Evolutionary conservation across 2,797 vertebrate genomes (phyloP), one percentile per base, ranked within the genome.

Genomic region (Sphenodon punctatus): DNA sequence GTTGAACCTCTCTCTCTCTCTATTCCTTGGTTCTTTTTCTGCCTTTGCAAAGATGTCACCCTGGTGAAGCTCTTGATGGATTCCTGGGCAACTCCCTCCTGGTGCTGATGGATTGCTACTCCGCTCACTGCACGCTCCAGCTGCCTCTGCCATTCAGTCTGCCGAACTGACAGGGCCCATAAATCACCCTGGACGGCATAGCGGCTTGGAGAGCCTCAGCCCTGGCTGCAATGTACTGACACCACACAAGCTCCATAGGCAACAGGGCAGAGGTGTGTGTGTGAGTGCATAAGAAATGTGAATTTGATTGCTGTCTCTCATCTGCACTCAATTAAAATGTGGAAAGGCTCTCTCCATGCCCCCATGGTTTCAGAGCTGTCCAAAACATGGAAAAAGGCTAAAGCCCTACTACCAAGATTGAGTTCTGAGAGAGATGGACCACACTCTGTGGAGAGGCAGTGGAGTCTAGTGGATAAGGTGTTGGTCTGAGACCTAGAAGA

Each of bases 131-230:
- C 60, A 30, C 23, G 58, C 81, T 88, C 82, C 88, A 71, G 84
- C 68, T 85, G 92, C 89, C 82, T 55, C 75, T 45, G 30, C 23
- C 14, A 42, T 65, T 88, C 86, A 71, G 72, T 59, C 92, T 78
- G 84, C 80, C 58, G 46, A 75, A 75, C 16, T 86, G 93, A 84
- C 93, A 91, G 88, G 39, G 34, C 65, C 88, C 84, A 92, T 94
- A 88, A 93, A 95, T 95, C 94, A 92, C 64, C 5, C 27, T 10
- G 60, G 86, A 86, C 88, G 84, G 78, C 12, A n/a, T 60, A 66
- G 45, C 25, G 20, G 15, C 68, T 68, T 66, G 0, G 17, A 61
- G 32, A 81, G 85, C 74, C 79, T 36, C 12, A n/a, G 78, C 25
- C 67, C 56, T 3, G 0, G 64, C 48, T 55, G 38, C 15, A 27